Base-by-base conservation (phyloP, 2,888 invertebrate species). In the Prosopocoilus inquinatus region DNA sequence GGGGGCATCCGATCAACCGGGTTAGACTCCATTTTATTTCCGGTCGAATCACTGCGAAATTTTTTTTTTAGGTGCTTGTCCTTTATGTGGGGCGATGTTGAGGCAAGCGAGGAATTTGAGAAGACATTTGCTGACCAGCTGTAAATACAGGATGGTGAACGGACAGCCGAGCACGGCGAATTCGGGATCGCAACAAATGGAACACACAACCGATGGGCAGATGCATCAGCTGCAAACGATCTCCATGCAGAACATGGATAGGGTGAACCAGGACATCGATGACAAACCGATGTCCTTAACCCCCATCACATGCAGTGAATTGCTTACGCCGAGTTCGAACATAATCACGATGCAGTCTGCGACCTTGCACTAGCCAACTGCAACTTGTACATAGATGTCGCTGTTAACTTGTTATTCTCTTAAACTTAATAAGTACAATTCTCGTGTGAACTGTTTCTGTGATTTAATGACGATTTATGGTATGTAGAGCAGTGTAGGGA, bases 1-100 rank as follows among this genome's bases (percentile, higher is more conserved):
- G 53, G 82, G 83, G 15, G 83, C 83, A 62, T 84, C 84, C 9
- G 84, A 84, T 68, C 83, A 83, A 72, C 84, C 84, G 34, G 83
- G 61, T 57, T 45, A 32, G 39, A 35, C 20, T 53, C 9, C 28
- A 44, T 20, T 9, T 38, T 15, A 39, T 15, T n/a, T 39, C 5
- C 8, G 9, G 12, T 2, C 15, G 8, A 9, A 39, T 11, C 5
- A n/a, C 5, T n/a, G 8, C 9, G 15, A 2, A 39, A 9, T 39
- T 39, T n/a, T 39, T 49, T 9, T 51, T 59, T 8, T 32, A 62
- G 61, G 83, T 15, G 79, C 81, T 45, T 84, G 84, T 73, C 83
- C 83, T 20, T 76, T 84, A 32, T 84, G 84, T 62, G 82, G 82
- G 60, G 81, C 83, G 48, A 80, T 82, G 47, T 77, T 84, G 34